These are phyloP conservation scores for Dasyprocta punctata DNA, from an alignment of 2,113 vertebrate species.

Conservation along the genomic window DNA sequence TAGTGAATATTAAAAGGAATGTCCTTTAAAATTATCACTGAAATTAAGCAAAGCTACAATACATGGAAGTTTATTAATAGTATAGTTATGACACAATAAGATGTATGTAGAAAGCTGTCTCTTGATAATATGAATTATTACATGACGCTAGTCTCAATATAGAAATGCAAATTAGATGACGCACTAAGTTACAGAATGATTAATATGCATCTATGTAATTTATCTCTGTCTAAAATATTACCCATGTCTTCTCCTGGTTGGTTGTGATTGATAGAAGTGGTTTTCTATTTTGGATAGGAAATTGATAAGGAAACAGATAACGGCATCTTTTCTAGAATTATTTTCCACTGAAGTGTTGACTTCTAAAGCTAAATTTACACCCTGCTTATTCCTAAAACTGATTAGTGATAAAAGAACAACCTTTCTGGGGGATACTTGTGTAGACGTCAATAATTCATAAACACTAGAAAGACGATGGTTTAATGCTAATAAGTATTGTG, in stretches of 20 bases:
- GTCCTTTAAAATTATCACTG: no score
- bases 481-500: neutral
- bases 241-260: neutral
- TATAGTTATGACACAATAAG: no score
- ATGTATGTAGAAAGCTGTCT: neutral
- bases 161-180: slow-evolving; percentile 13
- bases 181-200: neutral
- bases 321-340: neutral
- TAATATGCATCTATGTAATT: neutral
- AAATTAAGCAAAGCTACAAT: no score
- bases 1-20: no score
- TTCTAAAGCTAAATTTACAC: neutral
- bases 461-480: neutral
- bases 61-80: no score
- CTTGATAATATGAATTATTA: neutral
- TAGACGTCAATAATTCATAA: neutral
- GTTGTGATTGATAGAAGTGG: neutral
- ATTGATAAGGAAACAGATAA: neutral
- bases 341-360: neutral
- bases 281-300: neutral
- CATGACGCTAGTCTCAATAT: neutral
- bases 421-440: neutral
- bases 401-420: neutral
- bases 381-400: neutral
- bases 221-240: neutral